Evolutionary conservation across 2,888 invertebrate genomes (phyloP).

Genomic region (Cryptus armator): DNA sequence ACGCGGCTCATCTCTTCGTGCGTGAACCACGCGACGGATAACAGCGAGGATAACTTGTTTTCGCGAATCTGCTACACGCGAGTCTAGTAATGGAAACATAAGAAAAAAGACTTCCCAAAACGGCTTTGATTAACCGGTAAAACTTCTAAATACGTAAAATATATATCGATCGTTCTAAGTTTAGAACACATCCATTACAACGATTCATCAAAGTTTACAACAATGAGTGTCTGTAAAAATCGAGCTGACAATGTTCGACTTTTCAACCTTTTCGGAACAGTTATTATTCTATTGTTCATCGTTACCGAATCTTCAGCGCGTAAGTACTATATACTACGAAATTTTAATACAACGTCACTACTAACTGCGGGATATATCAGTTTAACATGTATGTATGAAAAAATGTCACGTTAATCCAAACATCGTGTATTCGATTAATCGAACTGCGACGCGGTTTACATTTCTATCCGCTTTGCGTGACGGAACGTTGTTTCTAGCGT

Average conservation of each 20-base stretch:
- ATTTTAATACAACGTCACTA: background rate
- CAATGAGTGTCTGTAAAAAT: background rate
- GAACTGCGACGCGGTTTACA: too few species aligned
- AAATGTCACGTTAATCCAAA: too few species aligned
- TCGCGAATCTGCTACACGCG: background rate
- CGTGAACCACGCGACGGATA: background rate
- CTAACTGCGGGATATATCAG: too few species aligned
- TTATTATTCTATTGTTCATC: background rate
- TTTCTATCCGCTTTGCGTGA: too few species aligned
- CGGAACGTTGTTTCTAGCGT: too few species aligned
- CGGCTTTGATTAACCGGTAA: background rate
- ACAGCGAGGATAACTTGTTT: constrained; percentile 35
- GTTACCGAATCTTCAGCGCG: background rate
- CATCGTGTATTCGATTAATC: too few species aligned
- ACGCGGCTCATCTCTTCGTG: background rate
- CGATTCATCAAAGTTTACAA: background rate
- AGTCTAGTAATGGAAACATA: background rate
- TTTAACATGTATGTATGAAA: too few species aligned
- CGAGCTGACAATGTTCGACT: background rate
- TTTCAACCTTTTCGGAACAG: background rate
- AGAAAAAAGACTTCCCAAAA: background rate
- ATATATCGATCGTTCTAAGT: background rate
- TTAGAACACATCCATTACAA: background rate
- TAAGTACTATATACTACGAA: background rate
- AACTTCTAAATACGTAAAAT: background rate